phyloP scores from a whole-genome alignment of 2,888 invertebrate genomes.

The Cerceris rybyensis region DNA sequence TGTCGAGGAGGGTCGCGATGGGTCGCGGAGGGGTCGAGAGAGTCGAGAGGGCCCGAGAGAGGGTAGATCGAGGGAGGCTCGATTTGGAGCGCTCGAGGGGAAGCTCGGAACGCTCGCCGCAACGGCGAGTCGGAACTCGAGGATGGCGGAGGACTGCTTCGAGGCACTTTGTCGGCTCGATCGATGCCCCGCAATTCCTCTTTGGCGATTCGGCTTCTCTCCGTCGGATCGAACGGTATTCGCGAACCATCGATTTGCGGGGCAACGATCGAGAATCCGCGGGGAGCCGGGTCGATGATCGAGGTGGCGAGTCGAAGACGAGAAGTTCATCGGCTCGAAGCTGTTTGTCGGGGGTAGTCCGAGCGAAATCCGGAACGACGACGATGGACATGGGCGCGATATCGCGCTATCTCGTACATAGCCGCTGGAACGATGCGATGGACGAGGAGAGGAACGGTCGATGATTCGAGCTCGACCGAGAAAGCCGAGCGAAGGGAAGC shows the following conservation, averaged over 20 bases:
- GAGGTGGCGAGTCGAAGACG: not conserved
- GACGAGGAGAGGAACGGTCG: conserved; percentile 44
- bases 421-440: conserved; percentile 36
- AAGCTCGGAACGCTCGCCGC: too few species aligned
- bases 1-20: not conserved
- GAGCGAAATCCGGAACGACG: conserved; percentile 25
- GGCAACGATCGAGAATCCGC: too few species aligned
- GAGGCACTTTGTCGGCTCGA: too few species aligned
- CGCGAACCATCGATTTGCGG: too few species aligned
- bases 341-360: not conserved
- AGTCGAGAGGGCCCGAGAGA: too few species aligned
- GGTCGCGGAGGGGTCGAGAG: too few species aligned
- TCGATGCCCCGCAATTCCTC: too few species aligned
- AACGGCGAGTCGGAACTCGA: too few species aligned
- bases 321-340: too few species aligned
- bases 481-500: conserved; percentile 21
- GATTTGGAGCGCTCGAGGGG: too few species aligned
- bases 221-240: not conserved
- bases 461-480: conserved; percentile 44
- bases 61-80: conserved; percentile 18
- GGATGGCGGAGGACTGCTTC: too few species aligned
- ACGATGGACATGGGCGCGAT: conserved; percentile 28
- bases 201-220: not conserved
- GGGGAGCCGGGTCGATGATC: too few species aligned
- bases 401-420: conserved; percentile 24